Percentiles rank a stretch among this genome's conserved stretches.
Conservation (phyloP, 1,140 invertebrate species). For the Trichonephila clavipes region DNA sequence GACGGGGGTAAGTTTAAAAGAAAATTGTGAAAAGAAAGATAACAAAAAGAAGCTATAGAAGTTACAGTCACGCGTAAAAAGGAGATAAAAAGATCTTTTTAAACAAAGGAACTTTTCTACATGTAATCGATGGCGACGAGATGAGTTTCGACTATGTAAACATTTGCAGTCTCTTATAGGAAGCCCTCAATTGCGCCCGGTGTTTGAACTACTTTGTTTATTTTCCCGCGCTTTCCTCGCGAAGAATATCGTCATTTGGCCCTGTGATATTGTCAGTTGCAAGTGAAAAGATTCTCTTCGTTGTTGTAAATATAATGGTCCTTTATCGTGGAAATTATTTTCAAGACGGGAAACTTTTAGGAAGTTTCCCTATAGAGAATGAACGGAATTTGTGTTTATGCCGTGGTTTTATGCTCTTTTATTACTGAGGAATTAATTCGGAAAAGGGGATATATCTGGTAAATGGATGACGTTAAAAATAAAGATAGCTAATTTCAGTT, state of each 20-base stretch:
- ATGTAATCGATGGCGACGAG: background rate
- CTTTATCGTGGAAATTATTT: background rate
- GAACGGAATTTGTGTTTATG: background rate
- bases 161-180: background rate
- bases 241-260: background rate
- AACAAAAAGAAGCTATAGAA: background rate
- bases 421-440: too few species aligned
- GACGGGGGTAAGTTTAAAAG: background rate
- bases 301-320: background rate
- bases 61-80: background rate
- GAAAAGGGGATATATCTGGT: too few species aligned
- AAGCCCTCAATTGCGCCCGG: background rate
- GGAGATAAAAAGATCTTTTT: background rate
- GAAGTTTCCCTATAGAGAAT: background rate
- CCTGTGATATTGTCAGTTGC: background rate
- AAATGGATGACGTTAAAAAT: too few species aligned
- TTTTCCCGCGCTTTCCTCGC: background rate
- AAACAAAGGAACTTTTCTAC: background rate
- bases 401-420: too few species aligned
- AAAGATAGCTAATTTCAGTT: too few species aligned
- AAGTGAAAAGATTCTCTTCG: background rate
- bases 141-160: background rate
- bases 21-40: background rate
- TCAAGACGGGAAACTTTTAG: background rate
- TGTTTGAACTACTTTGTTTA: constrained; percentile 3